Percentiles rank a stretch among this genome's conserved stretches.
Evolutionary conservation across 2,113 vertebrate genomes (phyloP).

Genomic region (Stigmatopora nigra): DNA sequence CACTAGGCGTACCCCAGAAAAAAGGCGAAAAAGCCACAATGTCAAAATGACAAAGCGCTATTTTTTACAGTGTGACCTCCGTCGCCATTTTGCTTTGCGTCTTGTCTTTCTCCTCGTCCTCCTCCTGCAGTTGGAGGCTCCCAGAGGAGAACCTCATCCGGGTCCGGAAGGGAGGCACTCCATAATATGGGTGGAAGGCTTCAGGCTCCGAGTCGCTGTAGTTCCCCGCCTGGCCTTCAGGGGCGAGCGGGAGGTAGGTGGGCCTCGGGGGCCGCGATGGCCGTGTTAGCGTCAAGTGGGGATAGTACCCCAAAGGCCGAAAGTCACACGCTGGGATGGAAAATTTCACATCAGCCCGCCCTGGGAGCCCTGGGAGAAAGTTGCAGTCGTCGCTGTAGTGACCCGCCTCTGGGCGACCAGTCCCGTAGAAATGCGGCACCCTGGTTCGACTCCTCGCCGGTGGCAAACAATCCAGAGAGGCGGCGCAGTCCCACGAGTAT

Average conservation of each 20-base stretch:
- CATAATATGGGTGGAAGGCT: conserved; percentile 77
- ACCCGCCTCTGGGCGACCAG: conserved; percentile 46
- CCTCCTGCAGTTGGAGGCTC: conserved; percentile 88
- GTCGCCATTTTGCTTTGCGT: conserved; percentile 2
- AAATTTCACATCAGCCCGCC: conserved; percentile 85
- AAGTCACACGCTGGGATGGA: conserved; percentile 79
- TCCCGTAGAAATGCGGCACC: conserved; percentile 14
- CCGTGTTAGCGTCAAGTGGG: conserved; percentile 63
- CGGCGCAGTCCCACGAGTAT: conserved; percentile 63
- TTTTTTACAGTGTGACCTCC: conserved; percentile 46
- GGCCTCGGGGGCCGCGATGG: conserved; percentile 55
- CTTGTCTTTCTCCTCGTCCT: conserved; percentile 67
- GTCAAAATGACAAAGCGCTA: no score
- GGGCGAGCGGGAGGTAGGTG: conserved; percentile 65
- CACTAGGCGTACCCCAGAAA: no score
- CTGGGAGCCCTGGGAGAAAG: conserved; percentile 76
- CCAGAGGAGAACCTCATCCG: conserved; percentile 83
- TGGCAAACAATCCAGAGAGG: conserved; percentile 70
- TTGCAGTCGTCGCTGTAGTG: conserved; percentile 70
- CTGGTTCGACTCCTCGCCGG: conserved; percentile 53
- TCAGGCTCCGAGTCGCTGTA: conserved; percentile 89
- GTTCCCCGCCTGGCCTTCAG: conserved; percentile 45
- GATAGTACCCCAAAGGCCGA: conserved; percentile 82
- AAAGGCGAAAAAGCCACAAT: no score
- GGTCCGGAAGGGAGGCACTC: conserved; percentile 72